These are phyloP conservation scores for Meliscaeva auricollis DNA, from an alignment of 2,888 invertebrate genomes.

Conservation along the genomic window DNA sequence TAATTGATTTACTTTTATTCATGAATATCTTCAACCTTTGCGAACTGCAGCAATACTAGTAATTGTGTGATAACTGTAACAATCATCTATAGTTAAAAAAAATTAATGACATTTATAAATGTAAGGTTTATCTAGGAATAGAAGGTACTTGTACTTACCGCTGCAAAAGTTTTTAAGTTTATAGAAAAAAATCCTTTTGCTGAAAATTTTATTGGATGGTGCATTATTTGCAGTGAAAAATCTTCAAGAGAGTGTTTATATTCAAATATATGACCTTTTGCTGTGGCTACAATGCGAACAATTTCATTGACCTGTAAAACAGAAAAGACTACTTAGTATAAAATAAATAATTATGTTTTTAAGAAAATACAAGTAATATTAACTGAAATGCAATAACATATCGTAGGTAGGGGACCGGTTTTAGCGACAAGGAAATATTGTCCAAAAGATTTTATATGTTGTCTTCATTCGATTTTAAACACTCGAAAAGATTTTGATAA, in stretches of 20 bases:
- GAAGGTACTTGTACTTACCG: too few species aligned
- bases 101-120: too few species aligned
- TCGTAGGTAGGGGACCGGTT: too few species aligned
- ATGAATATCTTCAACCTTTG: background rate
- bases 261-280: background rate
- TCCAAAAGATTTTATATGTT: too few species aligned
- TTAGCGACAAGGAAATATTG: too few species aligned
- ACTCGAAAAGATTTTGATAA: too few species aligned
- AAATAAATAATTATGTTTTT: background rate
- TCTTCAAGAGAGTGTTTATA: slow-evolving; percentile 31
- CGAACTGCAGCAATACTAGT: slow-evolving; percentile 53
- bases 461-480: too few species aligned
- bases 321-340: background rate
- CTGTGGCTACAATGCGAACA: slow-evolving; percentile 4
- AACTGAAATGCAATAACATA: too few species aligned
- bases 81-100: slow-evolving; percentile 40
- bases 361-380: too few species aligned
- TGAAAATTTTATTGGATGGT: slow-evolving; percentile 44
- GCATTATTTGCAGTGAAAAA: slow-evolving; percentile 56
- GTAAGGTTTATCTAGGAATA: too few species aligned
- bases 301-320: slow-evolving; percentile 34
- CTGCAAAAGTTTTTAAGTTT: slow-evolving; percentile 38
- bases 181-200: slow-evolving; percentile 45
- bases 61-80: slow-evolving; percentile 38
- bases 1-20: background rate